Percentiles rank a stretch among this genome's conserved stretches.
These are phyloP conservation scores for Stichopus chloronotus DNA, from an alignment of 35 echinoderm and acorn worm species.

Conservation along the genomic window DNA sequence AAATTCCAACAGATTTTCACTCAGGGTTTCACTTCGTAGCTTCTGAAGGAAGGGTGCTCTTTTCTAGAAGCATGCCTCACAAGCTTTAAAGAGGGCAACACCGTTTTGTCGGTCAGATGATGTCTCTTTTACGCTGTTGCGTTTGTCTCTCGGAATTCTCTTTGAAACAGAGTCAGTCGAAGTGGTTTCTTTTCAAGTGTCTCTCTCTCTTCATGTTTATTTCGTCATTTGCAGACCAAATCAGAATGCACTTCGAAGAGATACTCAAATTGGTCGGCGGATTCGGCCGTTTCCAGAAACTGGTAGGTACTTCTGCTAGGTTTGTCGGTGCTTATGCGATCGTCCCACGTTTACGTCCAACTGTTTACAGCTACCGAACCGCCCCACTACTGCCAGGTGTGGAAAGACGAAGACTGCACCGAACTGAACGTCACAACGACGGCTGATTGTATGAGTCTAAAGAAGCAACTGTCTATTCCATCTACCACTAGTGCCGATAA, in stretches of 20 bases:
- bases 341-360: neutral
- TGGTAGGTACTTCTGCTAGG: neutral
- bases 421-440: neutral
- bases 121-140: no score
- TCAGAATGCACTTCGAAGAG: neutral
- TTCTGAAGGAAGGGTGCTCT: no score
- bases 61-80: no score
- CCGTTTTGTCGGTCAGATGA: no score
- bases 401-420: neutral
- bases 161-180: no score
- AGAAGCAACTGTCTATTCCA: conserved; percentile 5
- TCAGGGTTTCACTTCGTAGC: no score
- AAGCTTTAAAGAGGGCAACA: no score
- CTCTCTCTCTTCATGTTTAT: neutral
- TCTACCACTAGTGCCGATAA: neutral
- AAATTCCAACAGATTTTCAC: no score
- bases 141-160: no score
- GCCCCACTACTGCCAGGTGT: neutral
- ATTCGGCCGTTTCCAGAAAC: conserved; percentile 7
- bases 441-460: neutral
- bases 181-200: no score
- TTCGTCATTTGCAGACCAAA: neutral
- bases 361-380: neutral
- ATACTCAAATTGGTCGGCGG: neutral
- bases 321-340: neutral